Evolutionary conservation across 64 coral and sea anemone genomes (phyloP).

Genomic region (Actinia equina): DNA sequence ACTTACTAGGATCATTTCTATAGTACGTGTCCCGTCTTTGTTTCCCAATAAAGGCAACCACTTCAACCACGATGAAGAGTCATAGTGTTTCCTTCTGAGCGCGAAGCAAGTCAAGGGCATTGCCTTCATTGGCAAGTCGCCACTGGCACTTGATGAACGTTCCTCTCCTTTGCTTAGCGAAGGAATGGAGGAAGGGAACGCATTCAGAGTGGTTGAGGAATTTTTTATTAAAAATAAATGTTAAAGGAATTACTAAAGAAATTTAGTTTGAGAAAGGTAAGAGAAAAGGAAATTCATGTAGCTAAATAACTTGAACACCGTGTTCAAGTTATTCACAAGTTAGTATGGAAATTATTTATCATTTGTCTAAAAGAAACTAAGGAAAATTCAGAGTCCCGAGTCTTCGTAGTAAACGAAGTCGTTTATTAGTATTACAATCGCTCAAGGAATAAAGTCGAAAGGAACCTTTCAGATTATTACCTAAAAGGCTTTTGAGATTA

Average conservation of each 20-base stretch:
- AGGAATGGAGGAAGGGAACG: constrained; percentile 12
- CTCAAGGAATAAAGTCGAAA: no score
- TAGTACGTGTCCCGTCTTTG: constrained; percentile 31
- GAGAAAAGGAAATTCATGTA: no score
- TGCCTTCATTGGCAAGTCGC: constrained; percentile 7
- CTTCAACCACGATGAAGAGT: constrained; percentile 8
- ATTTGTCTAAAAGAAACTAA: no score
- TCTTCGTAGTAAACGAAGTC: no score
- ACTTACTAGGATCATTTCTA: constrained; percentile 32
- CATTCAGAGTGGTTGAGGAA: constrained; percentile 4
- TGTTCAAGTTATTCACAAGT: no score
- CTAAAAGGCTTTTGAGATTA: no score
- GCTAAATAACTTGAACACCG: no score
- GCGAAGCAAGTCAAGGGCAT: constrained; percentile 8
- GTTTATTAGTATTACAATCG: no score
- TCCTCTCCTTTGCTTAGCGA: not conserved
- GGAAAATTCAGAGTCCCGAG: no score
- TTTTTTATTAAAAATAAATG: not conserved
- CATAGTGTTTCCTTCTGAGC: constrained; percentile 13
- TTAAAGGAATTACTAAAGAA: not conserved
- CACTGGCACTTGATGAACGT: constrained; percentile 20
- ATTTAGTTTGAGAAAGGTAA: no score
- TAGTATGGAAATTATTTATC: no score
- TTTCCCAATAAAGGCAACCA: constrained; percentile 17
- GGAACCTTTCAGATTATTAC: no score